phyloP scores from a whole-genome alignment of 2,797 vertebrate species.

The Sciaenops ocellatus region DNA sequence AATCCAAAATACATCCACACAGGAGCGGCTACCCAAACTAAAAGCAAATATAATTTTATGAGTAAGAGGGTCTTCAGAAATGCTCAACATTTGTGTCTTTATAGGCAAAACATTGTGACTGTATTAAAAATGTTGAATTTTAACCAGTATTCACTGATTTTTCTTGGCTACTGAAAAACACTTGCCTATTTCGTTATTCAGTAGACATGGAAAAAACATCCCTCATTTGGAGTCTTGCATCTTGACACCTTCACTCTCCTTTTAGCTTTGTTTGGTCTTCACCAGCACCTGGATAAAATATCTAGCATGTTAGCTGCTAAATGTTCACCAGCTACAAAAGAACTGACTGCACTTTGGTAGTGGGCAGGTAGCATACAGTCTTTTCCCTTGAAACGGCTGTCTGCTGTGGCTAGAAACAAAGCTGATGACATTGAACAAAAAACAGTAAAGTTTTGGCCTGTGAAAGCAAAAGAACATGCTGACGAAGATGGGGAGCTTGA shows the following conservation, averaged over 20 bases:
- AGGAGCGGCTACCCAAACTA: too few species aligned
- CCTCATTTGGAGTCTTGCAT: too few species aligned
- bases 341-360: neutral
- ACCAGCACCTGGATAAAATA: neutral
- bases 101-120: too few species aligned
- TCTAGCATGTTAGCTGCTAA: neutral
- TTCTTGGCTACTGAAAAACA: too few species aligned
- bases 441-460: neutral
- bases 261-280: neutral
- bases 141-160: too few species aligned
- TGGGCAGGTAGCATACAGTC: too few species aligned
- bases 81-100: too few species aligned
- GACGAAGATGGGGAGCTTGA: neutral
- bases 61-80: too few species aligned
- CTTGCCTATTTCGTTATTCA: too few species aligned
- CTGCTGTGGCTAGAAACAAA: neutral
- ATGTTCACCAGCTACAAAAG: neutral
- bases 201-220: too few species aligned
- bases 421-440: neutral
- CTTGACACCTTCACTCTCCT: too few species aligned
- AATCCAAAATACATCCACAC: neutral
- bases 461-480: neutral
- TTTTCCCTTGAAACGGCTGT: neutral
- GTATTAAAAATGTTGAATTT: too few species aligned
- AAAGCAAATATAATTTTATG: neutral